Base-by-base conservation (phyloP, 2,113 vertebrate species). In the Apus apus region DNA sequence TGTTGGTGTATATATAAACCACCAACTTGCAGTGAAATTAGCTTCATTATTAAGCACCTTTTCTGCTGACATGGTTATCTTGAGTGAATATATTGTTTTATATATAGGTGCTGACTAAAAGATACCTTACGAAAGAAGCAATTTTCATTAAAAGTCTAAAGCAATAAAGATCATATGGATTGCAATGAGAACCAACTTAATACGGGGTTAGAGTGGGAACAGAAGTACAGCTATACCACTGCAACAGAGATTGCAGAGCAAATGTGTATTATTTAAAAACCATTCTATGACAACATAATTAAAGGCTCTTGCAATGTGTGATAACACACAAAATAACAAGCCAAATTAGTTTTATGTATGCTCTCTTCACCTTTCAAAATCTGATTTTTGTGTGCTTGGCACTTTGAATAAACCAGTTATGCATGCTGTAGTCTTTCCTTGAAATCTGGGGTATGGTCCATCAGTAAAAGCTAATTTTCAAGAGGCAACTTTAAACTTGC, bases 121-220 rank as follows among this genome's bases (percentile, higher is more conserved):
- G 73, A 51, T 76, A 67, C 27, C 50, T 75, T 45, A 45, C 94
- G 73, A 94, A 90, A 94, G 76, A 78, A 84, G 56, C 68, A 80
- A 92, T 94, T 96, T 94, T 30, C 95, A 89, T 82, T 75, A 61
- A 65, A 88, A 90, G 72, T 90, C 88, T 89, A 58, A 75, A 73
- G 82, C 72, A 84, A 76, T 85, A 85, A 90, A 75, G 50, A 93
- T 89, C 76, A 84, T 71, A 70, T 32, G 58, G 80, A 72, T 53
- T 72, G 51, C 79, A 92, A 94, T 58, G 50, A 90, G 92, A 95
- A 88, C 2, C 13, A 90, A 95, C 94, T 91, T 81, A 93, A 89
- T 92, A 77, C 2, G n/a, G 75, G 61, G 48, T 81, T 96, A 60
- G 73, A 90, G 87, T 80, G 61, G 57, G 61, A 92, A 67, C 1